Evolutionary conservation across 2,113 vertebrate species (phyloP).

Genomic region (Dascyllus trimaculatus): DNA sequence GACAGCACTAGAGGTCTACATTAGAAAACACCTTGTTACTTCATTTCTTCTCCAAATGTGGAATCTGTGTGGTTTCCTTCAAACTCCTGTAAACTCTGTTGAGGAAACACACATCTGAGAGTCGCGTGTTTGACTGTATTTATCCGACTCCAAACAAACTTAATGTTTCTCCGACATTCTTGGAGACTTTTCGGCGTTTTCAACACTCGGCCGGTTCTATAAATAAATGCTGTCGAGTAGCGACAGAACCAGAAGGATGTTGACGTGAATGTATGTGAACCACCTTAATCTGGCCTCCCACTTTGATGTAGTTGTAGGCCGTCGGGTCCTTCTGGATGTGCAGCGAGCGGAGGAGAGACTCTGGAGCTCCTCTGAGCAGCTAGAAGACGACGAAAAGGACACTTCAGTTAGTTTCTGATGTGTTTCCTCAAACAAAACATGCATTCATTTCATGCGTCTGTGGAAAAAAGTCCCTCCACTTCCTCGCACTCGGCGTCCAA

Average conservation of each 20-base stretch:
- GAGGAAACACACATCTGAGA: slow-evolving; percentile 29
- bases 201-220: not conserved
- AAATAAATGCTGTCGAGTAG: not conserved
- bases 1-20: slow-evolving; percentile 7
- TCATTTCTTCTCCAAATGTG: not conserved
- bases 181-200: not conserved
- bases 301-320: slow-evolving; percentile 91
- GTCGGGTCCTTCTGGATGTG: slow-evolving; percentile 93
- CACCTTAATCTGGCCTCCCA: slow-evolving; percentile 92
- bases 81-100: too few relatives aligned
- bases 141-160: slow-evolving; percentile 21
- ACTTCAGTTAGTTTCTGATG: too few relatives aligned
- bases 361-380: slow-evolving; percentile 95
- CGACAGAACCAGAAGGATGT: not conserved
- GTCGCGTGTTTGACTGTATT: not conserved
- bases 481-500: too few relatives aligned
- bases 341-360: slow-evolving; percentile 90
- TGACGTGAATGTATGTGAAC: not conserved
- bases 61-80: too few relatives aligned
- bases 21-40: too few relatives aligned
- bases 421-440: not conserved
- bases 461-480: not conserved
- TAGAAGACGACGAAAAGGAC: slow-evolving; percentile 59
- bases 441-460: not conserved
- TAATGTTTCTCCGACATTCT: not conserved